Conservation (phyloP, 64 coral and sea anemone species). For the Trachythela sp. region DNA sequence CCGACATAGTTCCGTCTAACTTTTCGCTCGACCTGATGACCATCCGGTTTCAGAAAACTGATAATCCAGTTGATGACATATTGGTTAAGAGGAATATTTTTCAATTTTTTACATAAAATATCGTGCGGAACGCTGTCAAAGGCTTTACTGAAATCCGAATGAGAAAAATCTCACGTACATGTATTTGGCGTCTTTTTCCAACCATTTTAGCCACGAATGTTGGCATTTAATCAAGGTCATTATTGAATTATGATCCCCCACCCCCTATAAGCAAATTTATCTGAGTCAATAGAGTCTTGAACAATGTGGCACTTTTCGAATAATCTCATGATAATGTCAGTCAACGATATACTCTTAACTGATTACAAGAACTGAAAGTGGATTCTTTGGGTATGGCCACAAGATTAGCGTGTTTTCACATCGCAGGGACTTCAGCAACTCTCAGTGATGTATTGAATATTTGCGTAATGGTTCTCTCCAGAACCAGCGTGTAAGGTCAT, state of each 20-base stretch:
- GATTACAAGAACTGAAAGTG: no score
- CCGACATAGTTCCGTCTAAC: no score
- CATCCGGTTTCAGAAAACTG: no score
- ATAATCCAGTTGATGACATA: no score
- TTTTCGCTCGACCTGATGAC: no score
- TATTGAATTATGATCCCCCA: not conserved
- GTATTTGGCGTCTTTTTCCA: constrained; percentile 9
- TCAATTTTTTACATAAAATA: no score
- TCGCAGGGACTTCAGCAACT: constrained; percentile 27
- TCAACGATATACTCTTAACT: no score
- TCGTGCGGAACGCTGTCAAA: no score
- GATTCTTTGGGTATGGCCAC: no score
- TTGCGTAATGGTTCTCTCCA: constrained; percentile 42
- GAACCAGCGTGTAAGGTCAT: constrained; percentile 37
- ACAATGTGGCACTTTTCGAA: not conserved
- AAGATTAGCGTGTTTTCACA: not conserved
- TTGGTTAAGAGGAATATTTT: no score
- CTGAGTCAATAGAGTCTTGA: constrained; percentile 5
- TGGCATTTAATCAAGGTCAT: constrained; percentile 30
- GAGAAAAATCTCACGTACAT: constrained; percentile 16
- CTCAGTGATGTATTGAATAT: constrained; percentile 51
- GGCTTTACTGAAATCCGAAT: constrained; percentile 34
- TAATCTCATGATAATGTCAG: not conserved
- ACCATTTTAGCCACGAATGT: constrained; percentile 17
- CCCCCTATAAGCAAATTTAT: constrained; percentile 42